Base-by-base conservation (phyloP, 2,888 invertebrate species). In the Nephrocerus scutellatus region DNA sequence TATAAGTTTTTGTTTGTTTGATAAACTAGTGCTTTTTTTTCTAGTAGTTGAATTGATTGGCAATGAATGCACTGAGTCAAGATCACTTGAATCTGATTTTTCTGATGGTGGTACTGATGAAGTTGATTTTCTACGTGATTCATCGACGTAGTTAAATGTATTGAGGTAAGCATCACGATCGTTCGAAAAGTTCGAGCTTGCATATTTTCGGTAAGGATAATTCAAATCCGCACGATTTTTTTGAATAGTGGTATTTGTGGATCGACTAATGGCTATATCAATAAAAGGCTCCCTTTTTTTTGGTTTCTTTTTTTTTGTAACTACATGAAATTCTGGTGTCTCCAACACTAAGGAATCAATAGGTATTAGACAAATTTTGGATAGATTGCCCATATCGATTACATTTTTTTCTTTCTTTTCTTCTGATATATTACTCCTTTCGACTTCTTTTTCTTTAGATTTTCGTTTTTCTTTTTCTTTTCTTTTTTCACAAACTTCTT, bases 41-140 rank as follows among this genome's bases (percentile, higher is more conserved):
- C 55, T 55, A 26, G 56, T 59, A 30, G 60, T 61, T 20, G 66
- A 64, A 47, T 74, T 73, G 30, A 82, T 77, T 18, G 87, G 87
- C 57, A 87, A 72, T 51, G 88, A 88, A 70, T 87, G 86, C 50
- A 87, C 84, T 12, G 87, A 87, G 61, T 89, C 89, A 57, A 82
- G 74, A 67, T 77, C 77, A 60, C 84, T 84, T 53, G 87, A 86
- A 63, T 85, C 86, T 61, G 84, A 84, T 68, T 86, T 85, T 58
- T 88, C 88, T 55, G 82, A 82, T 45, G 85, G 85, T 37, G 88
- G 87, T 70, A 81, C 79, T 35, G 82, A 82, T 45, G 80, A 79
- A 15, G 85, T 82, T n/a, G 80, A 82, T 68, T 79, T 82, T 53
- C 80, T 73, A 50, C 77, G 70, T 5, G 64, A 61, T 46, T 63